Conservation (phyloP, 2,797 vertebrate species). For the Macropodus opercularis region DNA sequence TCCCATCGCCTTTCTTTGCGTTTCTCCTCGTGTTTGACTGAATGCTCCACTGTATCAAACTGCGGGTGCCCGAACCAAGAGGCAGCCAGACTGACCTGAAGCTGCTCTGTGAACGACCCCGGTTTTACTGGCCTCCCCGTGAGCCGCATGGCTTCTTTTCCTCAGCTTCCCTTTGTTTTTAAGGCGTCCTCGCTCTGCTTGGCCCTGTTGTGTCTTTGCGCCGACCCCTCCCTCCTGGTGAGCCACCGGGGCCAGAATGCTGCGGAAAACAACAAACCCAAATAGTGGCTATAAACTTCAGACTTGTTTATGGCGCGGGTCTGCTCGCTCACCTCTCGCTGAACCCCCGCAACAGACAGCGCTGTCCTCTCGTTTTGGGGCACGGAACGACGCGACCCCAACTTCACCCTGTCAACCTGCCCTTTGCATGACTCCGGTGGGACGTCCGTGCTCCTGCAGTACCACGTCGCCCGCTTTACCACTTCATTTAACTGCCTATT, state of each 20-base stretch:
- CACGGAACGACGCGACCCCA: slow-evolving; percentile 67
- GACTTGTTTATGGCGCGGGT: slow-evolving; percentile 80
- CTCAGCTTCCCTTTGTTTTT: slow-evolving; percentile 53
- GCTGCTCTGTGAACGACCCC: slow-evolving; percentile 69
- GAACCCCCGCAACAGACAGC: slow-evolving; percentile 83
- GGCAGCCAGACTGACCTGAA: slow-evolving; percentile 39
- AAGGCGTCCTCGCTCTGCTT: slow-evolving; percentile 46
- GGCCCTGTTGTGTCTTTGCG: slow-evolving; percentile 45
- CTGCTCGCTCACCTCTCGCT: slow-evolving; percentile 84
- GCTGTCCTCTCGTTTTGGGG: slow-evolving; percentile 36
- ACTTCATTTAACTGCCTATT: slow-evolving; percentile 42
- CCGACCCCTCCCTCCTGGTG: neutral
- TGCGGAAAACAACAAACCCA: slow-evolving; percentile 73
- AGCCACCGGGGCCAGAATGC: slow-evolving; percentile 55
- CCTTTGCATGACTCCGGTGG: slow-evolving; percentile 57
- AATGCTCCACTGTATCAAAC: neutral
- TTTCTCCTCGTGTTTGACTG: slow-evolving; percentile 23
- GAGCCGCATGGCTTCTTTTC: slow-evolving; percentile 57
- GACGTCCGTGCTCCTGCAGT: neutral
- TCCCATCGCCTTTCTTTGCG: slow-evolving; percentile 17
- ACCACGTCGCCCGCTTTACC: slow-evolving; percentile 4
- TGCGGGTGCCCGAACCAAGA: neutral
- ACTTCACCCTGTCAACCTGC: slow-evolving; percentile 75
- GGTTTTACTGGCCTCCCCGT: slow-evolving; percentile 51
- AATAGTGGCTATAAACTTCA: slow-evolving; percentile 85